Evolutionary conservation across 2,797 vertebrate species (phyloP), one percentile per base, ranked within the genome.

Genomic region (Simalia tracyae): DNA sequence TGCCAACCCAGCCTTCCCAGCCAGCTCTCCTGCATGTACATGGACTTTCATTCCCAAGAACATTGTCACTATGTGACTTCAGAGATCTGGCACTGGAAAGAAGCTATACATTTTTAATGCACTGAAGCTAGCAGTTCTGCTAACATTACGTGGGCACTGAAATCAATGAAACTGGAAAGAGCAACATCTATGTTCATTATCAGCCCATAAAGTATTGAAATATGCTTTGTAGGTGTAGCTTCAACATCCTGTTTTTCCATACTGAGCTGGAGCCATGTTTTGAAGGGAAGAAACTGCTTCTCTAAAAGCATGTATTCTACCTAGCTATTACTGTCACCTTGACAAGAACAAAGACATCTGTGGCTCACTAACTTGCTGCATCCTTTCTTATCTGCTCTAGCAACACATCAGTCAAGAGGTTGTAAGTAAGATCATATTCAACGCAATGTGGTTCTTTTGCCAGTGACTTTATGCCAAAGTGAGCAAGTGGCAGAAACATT

Each of bases 271-370:
- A 11, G 24, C 46, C 68, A 81, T 90, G 15, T 90, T 92, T 92
- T 90, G 92, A 90, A 92, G n/a, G 66, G 63, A 92, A 64, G 85
- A 90, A 92, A 90, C 14, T n/a, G 89, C 85, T 90, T 61, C 84
- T 90, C 89, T 90, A 50, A 92, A 92, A 92, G 59, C 66, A 92
- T 64, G 68, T 87, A 61, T 12, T 87, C n/a, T 90, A 92, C 56
- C 89, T 92, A 87, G 68, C 66, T 84, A 90, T 92, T 92, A 92
- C 89, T 87, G 85, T 92, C 92, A 92, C 85, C 84, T 56, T 50
- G 17, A 5, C 57, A 90, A 90, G 66, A 89, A 90, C 61, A 46
- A 92, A 92, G 88, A 87, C 57, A 92, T 84, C 46, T 64, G 85
- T 66, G 76, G 59, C 57, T 81, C 56, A 68, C 66, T 63, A 81